Evolutionary conservation across 2,797 vertebrate genomes (phyloP).

Genomic region (Pantherophis alleghaniensis): DNA sequence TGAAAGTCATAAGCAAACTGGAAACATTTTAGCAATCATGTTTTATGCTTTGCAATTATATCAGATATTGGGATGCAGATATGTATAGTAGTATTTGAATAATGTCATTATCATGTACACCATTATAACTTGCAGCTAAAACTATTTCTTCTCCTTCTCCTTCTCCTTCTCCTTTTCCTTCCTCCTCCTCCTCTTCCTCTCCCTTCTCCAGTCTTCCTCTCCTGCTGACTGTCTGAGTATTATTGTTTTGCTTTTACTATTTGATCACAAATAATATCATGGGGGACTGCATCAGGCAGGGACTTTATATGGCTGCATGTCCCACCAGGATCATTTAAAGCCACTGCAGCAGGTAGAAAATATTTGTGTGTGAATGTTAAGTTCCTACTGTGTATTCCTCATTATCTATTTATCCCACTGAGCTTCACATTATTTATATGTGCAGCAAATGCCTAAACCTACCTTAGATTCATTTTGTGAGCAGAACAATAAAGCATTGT

Average conservation of each 20-base stretch:
- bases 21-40: background rate
- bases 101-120: background rate
- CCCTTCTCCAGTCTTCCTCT: rapidly evolving
- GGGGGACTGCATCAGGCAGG: background rate
- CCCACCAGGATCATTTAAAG: background rate
- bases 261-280: conserved; percentile 6
- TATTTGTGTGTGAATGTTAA: background rate
- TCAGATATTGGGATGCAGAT: background rate
- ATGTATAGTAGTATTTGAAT: background rate
- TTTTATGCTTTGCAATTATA: background rate
- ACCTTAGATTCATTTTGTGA: background rate
- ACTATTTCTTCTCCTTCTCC: background rate
- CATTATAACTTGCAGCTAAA: background rate
- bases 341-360: background rate
- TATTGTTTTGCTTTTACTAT: conserved; percentile 17
- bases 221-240: background rate
- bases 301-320: background rate
- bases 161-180: no score
- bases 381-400: background rate
- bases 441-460: background rate
- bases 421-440: background rate
- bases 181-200: no score
- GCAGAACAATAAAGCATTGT: rapidly evolving
- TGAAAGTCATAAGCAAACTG: background rate
- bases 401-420: background rate